These are phyloP conservation scores for Ctenoplectra terminalis DNA, from an alignment of 1,140 invertebrate species.

Conservation along the genomic window DNA sequence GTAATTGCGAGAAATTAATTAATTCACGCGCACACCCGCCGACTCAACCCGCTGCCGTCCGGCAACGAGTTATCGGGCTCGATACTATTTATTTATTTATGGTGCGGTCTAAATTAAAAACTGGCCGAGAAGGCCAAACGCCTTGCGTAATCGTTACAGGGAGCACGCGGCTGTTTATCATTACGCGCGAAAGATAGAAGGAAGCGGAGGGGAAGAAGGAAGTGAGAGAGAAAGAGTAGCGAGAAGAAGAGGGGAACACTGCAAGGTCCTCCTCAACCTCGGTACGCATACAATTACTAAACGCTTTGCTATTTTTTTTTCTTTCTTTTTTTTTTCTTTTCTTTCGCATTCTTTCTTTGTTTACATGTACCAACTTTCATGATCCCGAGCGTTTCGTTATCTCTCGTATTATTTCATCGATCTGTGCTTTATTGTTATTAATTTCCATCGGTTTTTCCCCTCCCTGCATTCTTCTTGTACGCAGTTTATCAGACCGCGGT, in stretches of 20 bases:
- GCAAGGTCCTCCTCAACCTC: constrained; percentile 57
- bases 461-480: not conserved
- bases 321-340: constrained; percentile 28
- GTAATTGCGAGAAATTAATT: constrained; percentile 57
- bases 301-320: constrained; percentile 41
- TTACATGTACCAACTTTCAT: constrained; percentile 47
- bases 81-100: constrained; percentile 79
- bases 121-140: constrained; percentile 72
- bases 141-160: constrained; percentile 70
- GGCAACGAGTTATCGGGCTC: constrained; percentile 61
- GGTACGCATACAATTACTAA: constrained; percentile 58
- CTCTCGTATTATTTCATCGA: not conserved
- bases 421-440: not conserved
- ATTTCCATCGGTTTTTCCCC: not conserved
- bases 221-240: not conserved
- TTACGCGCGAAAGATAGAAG: constrained; percentile 65
- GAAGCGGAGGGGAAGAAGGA: constrained; percentile 41
- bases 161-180: constrained; percentile 72
- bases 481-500: not conserved
- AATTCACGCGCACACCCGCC: constrained; percentile 1
- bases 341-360: constrained; percentile 24
- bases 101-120: constrained; percentile 78
- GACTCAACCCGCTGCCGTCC: not conserved
- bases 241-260: not conserved
- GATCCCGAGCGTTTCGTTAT: not conserved